Evolutionary conservation across 1,140 invertebrate species (phyloP).

Genomic region (Galleria mellonella): DNA sequence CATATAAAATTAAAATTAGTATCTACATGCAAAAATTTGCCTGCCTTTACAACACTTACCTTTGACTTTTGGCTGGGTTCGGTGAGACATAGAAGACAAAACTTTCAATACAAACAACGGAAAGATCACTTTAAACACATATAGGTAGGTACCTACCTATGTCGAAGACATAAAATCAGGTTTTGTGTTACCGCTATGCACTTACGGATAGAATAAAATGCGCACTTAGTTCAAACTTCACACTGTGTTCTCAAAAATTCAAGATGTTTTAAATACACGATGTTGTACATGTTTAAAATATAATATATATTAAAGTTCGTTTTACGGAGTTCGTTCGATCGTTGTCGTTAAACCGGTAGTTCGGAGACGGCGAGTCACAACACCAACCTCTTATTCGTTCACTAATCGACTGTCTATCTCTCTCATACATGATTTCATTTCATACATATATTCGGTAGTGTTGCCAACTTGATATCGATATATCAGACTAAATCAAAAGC

Average conservation of each 20-base stretch:
- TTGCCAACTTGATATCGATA: no score
- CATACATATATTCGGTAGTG: no score
- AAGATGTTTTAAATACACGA: neutral
- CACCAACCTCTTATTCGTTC: slow-evolving; percentile 38
- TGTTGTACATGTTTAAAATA: neutral
- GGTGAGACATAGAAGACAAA: slow-evolving; percentile 1
- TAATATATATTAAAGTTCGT: slow-evolving; percentile 9
- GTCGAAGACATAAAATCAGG: slow-evolving; percentile 3
- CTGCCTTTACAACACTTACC: no score
- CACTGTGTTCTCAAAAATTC: neutral
- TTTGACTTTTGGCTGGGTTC: neutral
- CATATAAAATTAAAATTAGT: no score
- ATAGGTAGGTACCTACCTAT: neutral
- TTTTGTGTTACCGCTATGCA: slow-evolving; percentile 7
- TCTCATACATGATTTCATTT: no score
- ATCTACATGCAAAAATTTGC: no score
- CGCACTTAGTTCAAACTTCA: neutral
- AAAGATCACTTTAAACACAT: neutral
- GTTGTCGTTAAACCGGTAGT: slow-evolving; percentile 30
- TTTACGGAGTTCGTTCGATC: slow-evolving; percentile 19
- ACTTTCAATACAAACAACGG: neutral
- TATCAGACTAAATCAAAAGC: no score
- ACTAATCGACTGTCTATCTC: slow-evolving; percentile 32
- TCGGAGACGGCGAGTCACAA: slow-evolving; percentile 11
- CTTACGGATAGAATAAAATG: neutral